phyloP scores from a whole-genome alignment of 2,888 invertebrate genomes.

The Melolontha melolontha region DNA sequence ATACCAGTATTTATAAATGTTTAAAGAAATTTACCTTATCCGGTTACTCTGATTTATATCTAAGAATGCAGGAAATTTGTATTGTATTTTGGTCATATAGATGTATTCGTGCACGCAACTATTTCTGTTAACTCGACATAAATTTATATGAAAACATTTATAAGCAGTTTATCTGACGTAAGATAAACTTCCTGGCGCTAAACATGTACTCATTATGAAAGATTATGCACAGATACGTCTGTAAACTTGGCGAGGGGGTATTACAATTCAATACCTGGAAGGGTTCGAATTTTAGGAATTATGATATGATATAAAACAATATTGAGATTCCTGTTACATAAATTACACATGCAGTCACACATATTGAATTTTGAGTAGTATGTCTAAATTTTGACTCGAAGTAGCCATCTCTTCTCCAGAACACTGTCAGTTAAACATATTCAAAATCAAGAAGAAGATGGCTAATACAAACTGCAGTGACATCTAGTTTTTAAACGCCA shows the following conservation, averaged over 20 bases:
- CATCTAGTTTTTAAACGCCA: too few species aligned
- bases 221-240: constrained; percentile 1
- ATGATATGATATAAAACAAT: constrained; percentile 7
- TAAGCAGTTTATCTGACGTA: constrained; percentile 26
- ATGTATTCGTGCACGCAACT: constrained; percentile 36
- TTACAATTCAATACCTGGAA: background rate
- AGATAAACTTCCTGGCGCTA: constrained; percentile 18
- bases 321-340: background rate
- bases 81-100: constrained; percentile 13
- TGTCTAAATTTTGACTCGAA: too few species aligned
- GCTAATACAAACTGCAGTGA: too few species aligned
- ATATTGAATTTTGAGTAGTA: too few species aligned
- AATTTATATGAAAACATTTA: constrained; percentile 41
- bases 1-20: background rate
- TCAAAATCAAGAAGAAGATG: too few species aligned
- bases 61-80: constrained; percentile 18
- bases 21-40: background rate
- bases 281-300: background rate
- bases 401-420: too few species aligned
- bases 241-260: background rate
- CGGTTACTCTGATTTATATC: constrained; percentile 15
- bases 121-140: constrained; percentile 32
- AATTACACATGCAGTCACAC: too few species aligned
- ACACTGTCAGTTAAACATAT: too few species aligned
- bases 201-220: constrained; percentile 14